Base-by-base conservation (phyloP, 92 coral and sea anemone species). In the Galaxea fascicularis region DNA sequence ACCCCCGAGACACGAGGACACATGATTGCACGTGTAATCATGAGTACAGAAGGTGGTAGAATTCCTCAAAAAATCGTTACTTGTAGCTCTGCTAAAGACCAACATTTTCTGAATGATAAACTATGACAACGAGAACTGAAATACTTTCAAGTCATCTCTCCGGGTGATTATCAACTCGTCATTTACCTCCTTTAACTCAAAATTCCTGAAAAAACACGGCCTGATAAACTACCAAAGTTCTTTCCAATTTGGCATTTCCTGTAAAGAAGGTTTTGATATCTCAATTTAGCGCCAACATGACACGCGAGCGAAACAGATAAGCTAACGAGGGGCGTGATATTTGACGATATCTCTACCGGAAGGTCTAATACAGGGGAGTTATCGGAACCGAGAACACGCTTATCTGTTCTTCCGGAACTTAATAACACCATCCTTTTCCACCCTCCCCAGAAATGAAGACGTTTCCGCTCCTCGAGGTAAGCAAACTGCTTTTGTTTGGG, bases 291-390 rank as follows among this genome's bases (percentile, higher is more conserved):
- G 57, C 39, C 79, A 11, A 68, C 14, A 5, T 28, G 79, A 21
- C 66, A 74, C 79, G 79, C 79, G 79, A 15, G 26, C 65, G 5
- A 8, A 16, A 29, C 20, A 18, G 79, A 74, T 74, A 53, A 74
- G 46, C 45, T 74, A 6, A 4, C 22, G 44, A 74, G 66, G 79
- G 79, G 79, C 79, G 79, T 74, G 79, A 69, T 69, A 35, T 16
- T 17, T n/a, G 74, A 74, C 26, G 79, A 29, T 74, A 74, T 74
- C 79, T 30, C 51, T 4, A 17, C 31, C 30, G n/a, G n/a, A 58
- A 71, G 24, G 59, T 45, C 26, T n/a, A 71, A 71, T 53, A 52
- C 9, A 47, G 60, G 27, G 14, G 15, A 26, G 46, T 74, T n/a
- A 27, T 16, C 18, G 77, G 22, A 20, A 53, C 65, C 9, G 65